phyloP scores from a whole-genome alignment of 2,888 invertebrate genomes.

The Drosophila imparisetae region DNA sequence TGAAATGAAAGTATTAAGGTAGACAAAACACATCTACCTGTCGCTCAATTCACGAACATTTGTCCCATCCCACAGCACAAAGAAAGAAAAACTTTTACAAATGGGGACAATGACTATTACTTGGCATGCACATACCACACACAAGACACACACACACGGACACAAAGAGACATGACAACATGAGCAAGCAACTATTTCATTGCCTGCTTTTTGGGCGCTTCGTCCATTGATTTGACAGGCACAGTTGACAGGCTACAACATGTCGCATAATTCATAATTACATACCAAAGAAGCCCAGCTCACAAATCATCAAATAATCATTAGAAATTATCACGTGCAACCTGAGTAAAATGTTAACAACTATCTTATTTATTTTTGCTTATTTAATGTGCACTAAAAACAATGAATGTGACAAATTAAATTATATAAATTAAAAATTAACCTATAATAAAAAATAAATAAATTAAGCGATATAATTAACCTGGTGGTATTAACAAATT shows the following conservation, averaged over 20 bases:
- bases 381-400: background rate
- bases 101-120: constrained; percentile 44
- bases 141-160: constrained; percentile 24
- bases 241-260: constrained; percentile 51
- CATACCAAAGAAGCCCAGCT: constrained; percentile 32
- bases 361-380: constrained; percentile 1
- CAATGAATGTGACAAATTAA: background rate
- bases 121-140: constrained; percentile 43
- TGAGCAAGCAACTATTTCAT: constrained; percentile 32
- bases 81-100: constrained; percentile 25
- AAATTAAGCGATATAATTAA: background rate
- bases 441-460: background rate
- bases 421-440: background rate
- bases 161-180: constrained; percentile 13
- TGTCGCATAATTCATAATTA: constrained; percentile 54
- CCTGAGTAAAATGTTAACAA: constrained; percentile 6
- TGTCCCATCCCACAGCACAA: constrained; percentile 15
- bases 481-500: background rate
- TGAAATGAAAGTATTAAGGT: constrained; percentile 55
- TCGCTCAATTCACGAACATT: constrained; percentile 43
- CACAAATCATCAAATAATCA: constrained; percentile 25
- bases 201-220: constrained; percentile 41
- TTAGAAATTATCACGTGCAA: constrained; percentile 13
- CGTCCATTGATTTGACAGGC: constrained; percentile 45
- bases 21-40: constrained; percentile 56